A percentile compares a stretch with the other conserved stretches of the same genome.
These are phyloP conservation scores for Turritopsis dohrnii DNA, from an alignment of 30 jellyfish, hydroid and myxozoan genomes.

Conservation along the genomic window DNA sequence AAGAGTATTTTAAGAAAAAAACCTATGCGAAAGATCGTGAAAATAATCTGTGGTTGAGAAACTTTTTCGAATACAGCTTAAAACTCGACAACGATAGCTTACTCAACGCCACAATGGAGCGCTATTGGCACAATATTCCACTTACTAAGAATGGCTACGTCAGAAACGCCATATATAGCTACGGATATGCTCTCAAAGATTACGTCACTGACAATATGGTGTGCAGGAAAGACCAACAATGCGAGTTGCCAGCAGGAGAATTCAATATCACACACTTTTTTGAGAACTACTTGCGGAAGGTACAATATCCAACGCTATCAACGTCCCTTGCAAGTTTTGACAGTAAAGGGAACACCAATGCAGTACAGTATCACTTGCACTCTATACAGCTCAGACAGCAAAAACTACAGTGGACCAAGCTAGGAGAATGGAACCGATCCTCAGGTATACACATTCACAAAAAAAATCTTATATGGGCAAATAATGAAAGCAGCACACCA, in stretches of 20 bases:
- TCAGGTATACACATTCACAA: not conserved
- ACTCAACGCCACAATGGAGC: conserved; percentile 3
- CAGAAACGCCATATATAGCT: not conserved
- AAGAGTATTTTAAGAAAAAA: not conserved
- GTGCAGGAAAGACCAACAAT: not conserved
- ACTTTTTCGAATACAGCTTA: conserved; percentile 1
- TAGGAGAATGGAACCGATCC: conserved; percentile 14
- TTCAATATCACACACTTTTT: not conserved
- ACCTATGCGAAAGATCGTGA: not conserved
- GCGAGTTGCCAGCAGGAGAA: not conserved
- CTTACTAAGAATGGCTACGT: conserved; percentile 6
- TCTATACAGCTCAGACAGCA: conserved; percentile 1
- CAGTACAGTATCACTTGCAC: not conserved
- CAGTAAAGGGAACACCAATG: conserved; percentile 8
- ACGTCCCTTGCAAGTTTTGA: conserved; percentile 20
- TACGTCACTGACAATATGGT: conserved; percentile 2
- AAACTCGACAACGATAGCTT: not conserved
- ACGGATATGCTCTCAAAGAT: conserved; percentile 13
- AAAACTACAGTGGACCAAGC: not conserved
- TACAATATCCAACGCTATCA: not conserved
- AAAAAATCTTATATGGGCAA: conserved; percentile 6
- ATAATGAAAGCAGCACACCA: not conserved
- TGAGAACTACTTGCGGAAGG: conserved; percentile 15
- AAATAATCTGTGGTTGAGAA: not conserved
- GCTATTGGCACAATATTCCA: conserved; percentile 7